Evolutionary conservation across 2,797 vertebrate genomes (phyloP).

Genomic region (Gorsachius magnificus): DNA sequence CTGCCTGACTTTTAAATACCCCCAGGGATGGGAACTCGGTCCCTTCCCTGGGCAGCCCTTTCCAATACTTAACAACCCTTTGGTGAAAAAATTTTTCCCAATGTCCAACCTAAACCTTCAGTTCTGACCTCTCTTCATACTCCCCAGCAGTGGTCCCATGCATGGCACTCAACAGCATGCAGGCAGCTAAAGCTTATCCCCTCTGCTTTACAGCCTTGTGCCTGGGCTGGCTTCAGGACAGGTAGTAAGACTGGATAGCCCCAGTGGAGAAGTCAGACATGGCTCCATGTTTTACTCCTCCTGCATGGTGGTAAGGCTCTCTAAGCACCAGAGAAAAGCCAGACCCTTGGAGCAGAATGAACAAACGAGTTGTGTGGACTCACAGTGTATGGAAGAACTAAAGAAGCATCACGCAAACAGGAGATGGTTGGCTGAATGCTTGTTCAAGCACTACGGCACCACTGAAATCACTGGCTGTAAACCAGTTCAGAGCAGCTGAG

Average conservation of each 20-base stretch:
- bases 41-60: too few species aligned
- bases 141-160: not conserved
- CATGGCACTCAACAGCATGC: not conserved
- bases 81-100: too few species aligned
- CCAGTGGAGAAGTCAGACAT: not conserved
- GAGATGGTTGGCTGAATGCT: not conserved
- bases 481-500: not conserved
- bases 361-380: not conserved
- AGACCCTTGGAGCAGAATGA: not conserved
- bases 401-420: fast-evolving
- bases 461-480: not conserved
- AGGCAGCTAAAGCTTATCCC: not conserved
- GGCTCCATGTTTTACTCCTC: not conserved
- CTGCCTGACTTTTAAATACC: too few species aligned
- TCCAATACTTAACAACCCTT: too few species aligned
- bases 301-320: fast-evolving
- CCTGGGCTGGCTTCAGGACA: not conserved
- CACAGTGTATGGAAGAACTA: not conserved
- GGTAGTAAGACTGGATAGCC: not conserved
- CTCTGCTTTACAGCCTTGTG: not conserved
- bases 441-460: not conserved
- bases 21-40: too few species aligned
- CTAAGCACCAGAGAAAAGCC: not conserved
- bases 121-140: not conserved
- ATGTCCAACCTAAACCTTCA: not conserved